Percentiles rank a stretch among this genome's conserved stretches.
Conservation (phyloP, 2,888 invertebrate species). For the Phragmatobia fuliginosa region DNA sequence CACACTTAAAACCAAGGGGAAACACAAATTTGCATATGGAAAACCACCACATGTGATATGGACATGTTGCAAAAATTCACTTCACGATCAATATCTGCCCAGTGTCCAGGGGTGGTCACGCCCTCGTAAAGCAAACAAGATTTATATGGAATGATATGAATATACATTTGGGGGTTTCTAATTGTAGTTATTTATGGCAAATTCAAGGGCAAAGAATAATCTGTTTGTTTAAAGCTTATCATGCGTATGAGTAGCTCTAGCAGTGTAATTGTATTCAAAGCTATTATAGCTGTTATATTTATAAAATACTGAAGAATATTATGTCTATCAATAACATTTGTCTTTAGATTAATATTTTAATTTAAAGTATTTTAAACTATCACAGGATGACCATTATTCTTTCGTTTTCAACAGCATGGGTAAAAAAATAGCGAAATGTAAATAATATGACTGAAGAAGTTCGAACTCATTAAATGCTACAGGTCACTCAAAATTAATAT, state of each 20-base stretch:
- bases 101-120: slow-evolving; percentile 46
- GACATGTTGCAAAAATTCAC: slow-evolving; percentile 54
- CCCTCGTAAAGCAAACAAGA: slow-evolving; percentile 46
- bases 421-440: too few relatives aligned
- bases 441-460: too few relatives aligned
- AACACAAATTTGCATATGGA: slow-evolving; percentile 83
- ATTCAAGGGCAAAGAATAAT: slow-evolving; percentile 20
- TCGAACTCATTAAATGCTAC: too few relatives aligned
- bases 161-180: slow-evolving; percentile 31
- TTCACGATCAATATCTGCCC: slow-evolving; percentile 48
- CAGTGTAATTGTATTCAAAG: neutral
- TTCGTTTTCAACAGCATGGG: too few relatives aligned
- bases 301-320: too few relatives aligned
- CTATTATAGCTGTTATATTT: neutral
- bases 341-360: neutral
- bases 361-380: neutral
- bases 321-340: too few relatives aligned
- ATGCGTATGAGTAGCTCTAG: neutral
- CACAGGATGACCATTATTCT: neutral
- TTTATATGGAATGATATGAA: slow-evolving; percentile 49
- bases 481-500: neutral
- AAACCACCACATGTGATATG: slow-evolving; percentile 76
- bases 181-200: slow-evolving; percentile 43
- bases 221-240: neutral
- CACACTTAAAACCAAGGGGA: slow-evolving; percentile 78